Base-by-base conservation (phyloP, 2,113 vertebrate genomes). In the Nettapus auritus region DNA sequence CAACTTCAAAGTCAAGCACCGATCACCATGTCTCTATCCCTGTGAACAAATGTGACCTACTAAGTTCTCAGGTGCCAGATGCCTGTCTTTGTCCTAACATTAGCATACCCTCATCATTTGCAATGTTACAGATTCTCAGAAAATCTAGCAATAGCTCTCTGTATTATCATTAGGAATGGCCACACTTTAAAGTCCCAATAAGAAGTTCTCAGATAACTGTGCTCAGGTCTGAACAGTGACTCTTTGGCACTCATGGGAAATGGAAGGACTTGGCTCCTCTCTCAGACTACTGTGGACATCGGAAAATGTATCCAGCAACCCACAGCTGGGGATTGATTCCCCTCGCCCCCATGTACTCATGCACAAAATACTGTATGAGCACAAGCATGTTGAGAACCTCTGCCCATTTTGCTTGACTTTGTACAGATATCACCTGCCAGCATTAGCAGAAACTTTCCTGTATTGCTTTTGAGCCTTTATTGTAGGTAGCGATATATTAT, bases 391-490 rank as follows among this genome's bases (percentile, higher is more conserved):
- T 52, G 34, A 31, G 26, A 85, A 23, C 15, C 11, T 60, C 48
- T 79, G 40, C 46, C 57, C 60, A 42, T 60, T 20, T 33, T 48
- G 52, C 55, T 44, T n/a, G 18, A 26, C 19, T 62, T 71, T 13
- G 11, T 62, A 69, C 12, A 55, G 40, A 55, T 70, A 57, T 31
- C 53, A 36, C 68, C 66, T 76, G 29, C 38, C 40, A 91, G 23
- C 3, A 1, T 13, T 26, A 62, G 62, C 2, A 3, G 56, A 77
- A 82, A 62, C 9, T 69, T 74, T 15, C 57, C 50, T 4, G 0
- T 9, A 38, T 71, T 88, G 63, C 59, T 84, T 94, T 83, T 48
- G 57, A 82, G 57, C 55, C 33, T 56, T 89, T 73, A 1, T 17
- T 71, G 20, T 11, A 46, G 48, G 16, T 4, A 46, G 36, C 31